Percentiles rank a stretch among this genome's conserved stretches.
Evolutionary conservation across 2,888 invertebrate genomes (phyloP).

Genomic region (Drosophila emarginata): DNA sequence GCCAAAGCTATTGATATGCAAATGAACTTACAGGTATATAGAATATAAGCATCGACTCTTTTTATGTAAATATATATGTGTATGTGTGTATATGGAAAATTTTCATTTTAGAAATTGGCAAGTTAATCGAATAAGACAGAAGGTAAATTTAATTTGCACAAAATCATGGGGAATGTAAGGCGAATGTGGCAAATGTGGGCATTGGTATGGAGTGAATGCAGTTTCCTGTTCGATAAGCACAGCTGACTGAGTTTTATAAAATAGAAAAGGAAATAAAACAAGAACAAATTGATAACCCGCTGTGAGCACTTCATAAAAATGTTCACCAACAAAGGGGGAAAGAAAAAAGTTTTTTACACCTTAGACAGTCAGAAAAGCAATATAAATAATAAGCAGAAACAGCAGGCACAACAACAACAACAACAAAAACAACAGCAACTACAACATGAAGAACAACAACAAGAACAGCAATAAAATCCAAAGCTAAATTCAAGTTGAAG

Average conservation of each 20-base stretch:
- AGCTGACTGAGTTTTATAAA: conserved; percentile 59
- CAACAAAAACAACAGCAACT: conserved; percentile 14
- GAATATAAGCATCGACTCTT: conserved; percentile 3
- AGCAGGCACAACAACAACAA: conserved; percentile 43
- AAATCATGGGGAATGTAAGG: background rate
- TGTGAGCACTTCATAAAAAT: conserved; percentile 72
- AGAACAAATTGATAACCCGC: conserved; percentile 64
- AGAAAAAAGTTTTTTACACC: conserved; percentile 59
- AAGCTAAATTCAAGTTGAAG: conserved; percentile 40
- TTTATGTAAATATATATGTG: conserved; percentile 22
- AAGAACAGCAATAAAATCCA: conserved; percentile 59
- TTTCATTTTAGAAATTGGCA: background rate
- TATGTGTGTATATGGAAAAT: conserved; percentile 9
- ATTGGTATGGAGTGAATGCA: conserved; percentile 39
- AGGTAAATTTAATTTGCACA: conserved; percentile 9
- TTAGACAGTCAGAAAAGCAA: conserved; percentile 44
- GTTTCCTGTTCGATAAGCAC: conserved; percentile 63
- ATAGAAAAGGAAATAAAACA: conserved; percentile 23
- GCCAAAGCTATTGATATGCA: background rate
- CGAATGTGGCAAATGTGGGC: background rate
- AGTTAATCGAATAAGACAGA: conserved; percentile 8
- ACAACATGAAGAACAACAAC: conserved; percentile 15
- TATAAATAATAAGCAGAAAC: conserved; percentile 70
- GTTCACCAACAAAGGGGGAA: conserved; percentile 5
- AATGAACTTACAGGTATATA: conserved; percentile 19